Conservation (phyloP, 2,797 vertebrate genomes). For the Characodon lateralis region DNA sequence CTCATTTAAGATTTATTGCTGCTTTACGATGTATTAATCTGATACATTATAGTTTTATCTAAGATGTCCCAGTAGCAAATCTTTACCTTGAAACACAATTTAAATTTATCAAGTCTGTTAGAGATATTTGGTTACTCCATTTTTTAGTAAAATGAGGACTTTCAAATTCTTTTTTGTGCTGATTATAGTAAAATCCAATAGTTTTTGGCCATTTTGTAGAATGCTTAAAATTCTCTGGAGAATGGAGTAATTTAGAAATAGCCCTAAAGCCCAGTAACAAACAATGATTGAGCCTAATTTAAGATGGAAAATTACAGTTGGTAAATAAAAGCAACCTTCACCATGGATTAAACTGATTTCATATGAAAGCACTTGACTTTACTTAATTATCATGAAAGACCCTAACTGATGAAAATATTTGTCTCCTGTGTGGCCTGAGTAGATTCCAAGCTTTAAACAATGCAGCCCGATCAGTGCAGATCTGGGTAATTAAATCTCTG, state of each 20-base stretch:
- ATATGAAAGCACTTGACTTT: neutral
- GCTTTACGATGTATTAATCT: neutral
- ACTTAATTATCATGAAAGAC: slow-evolving; percentile 8
- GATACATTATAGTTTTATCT: neutral
- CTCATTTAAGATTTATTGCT: neutral
- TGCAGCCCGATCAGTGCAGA: slow-evolving; percentile 35
- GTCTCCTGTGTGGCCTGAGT: neutral
- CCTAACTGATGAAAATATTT: neutral
- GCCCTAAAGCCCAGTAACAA: neutral
- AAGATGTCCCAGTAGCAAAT: neutral
- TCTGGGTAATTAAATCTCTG: slow-evolving; percentile 54
- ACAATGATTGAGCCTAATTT: neutral
- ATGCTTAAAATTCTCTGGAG: neutral
- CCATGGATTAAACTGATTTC: neutral
- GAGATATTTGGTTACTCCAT: neutral
- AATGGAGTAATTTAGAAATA: neutral
- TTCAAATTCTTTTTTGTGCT: neutral
- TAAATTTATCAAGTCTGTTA: neutral
- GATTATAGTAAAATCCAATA: neutral
- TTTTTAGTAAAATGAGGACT: neutral
- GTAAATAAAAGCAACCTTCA: neutral
- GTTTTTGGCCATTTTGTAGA: neutral
- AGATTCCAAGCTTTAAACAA: slow-evolving; percentile 16
- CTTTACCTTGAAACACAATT: neutral
- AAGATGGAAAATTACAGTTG: neutral